A percentile compares a stretch with the other conserved stretches of the same genome.
Conservation (phyloP, 2,113 vertebrate genomes). For the Ciconia boyciana region DNA sequence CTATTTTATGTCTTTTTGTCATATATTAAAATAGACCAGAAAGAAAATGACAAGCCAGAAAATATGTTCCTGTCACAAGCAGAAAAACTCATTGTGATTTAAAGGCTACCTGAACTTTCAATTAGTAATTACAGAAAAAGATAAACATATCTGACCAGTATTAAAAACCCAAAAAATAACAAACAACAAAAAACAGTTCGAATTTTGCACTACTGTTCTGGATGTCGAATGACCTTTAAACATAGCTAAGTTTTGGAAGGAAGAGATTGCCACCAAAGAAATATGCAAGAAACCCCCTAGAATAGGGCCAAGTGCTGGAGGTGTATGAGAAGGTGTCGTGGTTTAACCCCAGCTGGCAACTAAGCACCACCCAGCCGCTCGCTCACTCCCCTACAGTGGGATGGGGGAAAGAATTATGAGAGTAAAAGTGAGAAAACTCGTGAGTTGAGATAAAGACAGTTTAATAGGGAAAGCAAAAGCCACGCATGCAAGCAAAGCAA, state of each 20-base stretch:
- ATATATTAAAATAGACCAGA: not conserved
- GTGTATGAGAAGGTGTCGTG: not conserved
- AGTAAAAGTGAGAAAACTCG: no score
- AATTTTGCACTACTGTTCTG: not conserved
- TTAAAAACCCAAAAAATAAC: not conserved
- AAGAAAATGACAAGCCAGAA: not conserved
- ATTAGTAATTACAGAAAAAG: not conserved
- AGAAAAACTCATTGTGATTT: not conserved
- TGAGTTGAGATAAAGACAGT: no score
- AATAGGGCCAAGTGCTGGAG: not conserved
- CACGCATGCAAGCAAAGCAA: no score
- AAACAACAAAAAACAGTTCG: not conserved
- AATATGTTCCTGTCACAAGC: not conserved
- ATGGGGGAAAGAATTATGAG: no score
- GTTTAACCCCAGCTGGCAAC: no score
- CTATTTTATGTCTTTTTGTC: not conserved
- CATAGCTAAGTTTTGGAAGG: not conserved
- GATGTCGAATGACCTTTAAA: not conserved
- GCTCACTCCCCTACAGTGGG: no score
- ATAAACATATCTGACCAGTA: not conserved
- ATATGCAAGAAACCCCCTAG: accelerated
- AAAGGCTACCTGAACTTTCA: not conserved
- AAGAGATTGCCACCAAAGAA: not conserved
- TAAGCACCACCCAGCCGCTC: no score
- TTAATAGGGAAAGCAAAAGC: no score